Conservation (phyloP, 2,113 vertebrate species). For the Platycercus adscitus region DNA sequence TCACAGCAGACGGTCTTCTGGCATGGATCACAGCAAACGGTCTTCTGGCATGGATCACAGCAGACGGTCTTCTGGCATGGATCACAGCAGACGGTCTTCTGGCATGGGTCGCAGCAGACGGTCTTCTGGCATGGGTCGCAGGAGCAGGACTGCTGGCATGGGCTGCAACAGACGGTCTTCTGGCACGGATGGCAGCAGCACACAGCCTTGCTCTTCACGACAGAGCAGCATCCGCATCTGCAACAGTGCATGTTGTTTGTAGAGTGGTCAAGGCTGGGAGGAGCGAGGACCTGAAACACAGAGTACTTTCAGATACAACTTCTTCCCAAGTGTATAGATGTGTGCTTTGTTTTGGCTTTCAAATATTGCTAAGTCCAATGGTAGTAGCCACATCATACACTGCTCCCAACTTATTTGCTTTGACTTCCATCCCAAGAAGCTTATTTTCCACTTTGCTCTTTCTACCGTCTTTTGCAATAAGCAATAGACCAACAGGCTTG, state of each 20-base stretch:
- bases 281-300: neutral
- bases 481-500: neutral
- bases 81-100: neutral
- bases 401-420: accelerated
- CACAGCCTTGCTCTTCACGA: slow-evolving; percentile 36
- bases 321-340: neutral
- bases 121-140: neutral
- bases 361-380: neutral
- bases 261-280: neutral
- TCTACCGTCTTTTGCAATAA: neutral
- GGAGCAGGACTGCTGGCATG: too few species aligned
- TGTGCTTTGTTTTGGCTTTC: neutral
- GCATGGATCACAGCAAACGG: neutral
- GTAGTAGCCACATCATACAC: neutral
- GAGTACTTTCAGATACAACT: neutral
- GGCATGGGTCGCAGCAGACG: neutral
- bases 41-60: neutral
- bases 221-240: neutral
- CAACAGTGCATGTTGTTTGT: slow-evolving; percentile 27
- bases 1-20: neutral
- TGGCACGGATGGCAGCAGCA: slow-evolving; percentile 11
- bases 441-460: neutral
- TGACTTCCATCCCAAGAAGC: neutral
- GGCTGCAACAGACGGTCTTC: neutral
- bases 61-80: neutral